phyloP scores from a whole-genome alignment of 2,797 vertebrate species.

The Galaxias olidus region DNA sequence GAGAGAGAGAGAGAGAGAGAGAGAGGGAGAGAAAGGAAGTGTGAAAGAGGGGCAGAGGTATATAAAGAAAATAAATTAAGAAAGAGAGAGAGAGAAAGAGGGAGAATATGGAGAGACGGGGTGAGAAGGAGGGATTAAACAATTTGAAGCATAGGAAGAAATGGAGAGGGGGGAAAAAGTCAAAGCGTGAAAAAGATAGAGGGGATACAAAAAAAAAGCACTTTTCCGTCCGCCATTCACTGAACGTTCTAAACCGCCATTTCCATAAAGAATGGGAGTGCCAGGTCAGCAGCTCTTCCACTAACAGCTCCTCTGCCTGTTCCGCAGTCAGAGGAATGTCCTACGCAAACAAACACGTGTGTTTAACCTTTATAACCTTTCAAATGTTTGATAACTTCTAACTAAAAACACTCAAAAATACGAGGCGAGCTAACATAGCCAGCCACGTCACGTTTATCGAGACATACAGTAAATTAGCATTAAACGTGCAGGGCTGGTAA shows the following conservation, averaged over 20 bases:
- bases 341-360: not conserved
- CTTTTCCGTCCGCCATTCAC: slow-evolving; percentile 38
- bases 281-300: slow-evolving; percentile 28
- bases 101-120: slow-evolving; percentile 30
- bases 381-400: not conserved
- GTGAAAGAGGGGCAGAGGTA: not conserved
- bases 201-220: slow-evolving; percentile 24
- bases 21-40: slow-evolving; percentile 7
- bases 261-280: slow-evolving; percentile 41
- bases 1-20: slow-evolving; percentile 1
- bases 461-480: no score
- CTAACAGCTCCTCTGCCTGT: not conserved
- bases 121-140: slow-evolving; percentile 27
- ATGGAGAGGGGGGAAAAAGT: slow-evolving; percentile 36
- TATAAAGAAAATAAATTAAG: no score
- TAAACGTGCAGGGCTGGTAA: no score
- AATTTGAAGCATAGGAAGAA: slow-evolving; percentile 12
- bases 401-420: not conserved
- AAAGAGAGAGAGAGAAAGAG: not conserved
- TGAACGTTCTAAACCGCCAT: slow-evolving; percentile 29
- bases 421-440: no score
- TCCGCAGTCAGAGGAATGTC: not conserved
- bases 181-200: slow-evolving; percentile 19
- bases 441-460: no score
- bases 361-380: not conserved